A percentile compares a stretch with the other conserved stretches of the same genome.
These are phyloP conservation scores for Sphaerophoria taeniata DNA, from an alignment of 2,888 invertebrate genomes.

Conservation along the genomic window DNA sequence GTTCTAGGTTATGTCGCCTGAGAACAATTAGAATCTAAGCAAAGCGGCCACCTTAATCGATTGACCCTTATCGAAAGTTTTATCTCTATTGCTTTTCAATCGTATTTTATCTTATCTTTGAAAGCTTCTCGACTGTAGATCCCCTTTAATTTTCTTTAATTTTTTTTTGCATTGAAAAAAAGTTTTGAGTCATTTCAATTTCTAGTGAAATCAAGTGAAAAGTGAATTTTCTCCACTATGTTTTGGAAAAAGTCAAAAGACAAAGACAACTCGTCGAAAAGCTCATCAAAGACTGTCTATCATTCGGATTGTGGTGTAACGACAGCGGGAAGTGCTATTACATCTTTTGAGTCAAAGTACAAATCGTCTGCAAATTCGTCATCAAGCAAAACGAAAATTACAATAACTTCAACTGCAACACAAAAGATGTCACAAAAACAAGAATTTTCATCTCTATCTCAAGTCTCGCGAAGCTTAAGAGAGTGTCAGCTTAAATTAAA, in stretches of 20 bases:
- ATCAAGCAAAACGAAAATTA: constrained; percentile 52
- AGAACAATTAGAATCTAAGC: neutral
- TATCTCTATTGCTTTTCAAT: neutral
- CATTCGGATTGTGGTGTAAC: constrained; percentile 26
- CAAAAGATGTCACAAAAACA: constrained; percentile 24
- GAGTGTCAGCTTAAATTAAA: neutral
- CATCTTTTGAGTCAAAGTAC: constrained; percentile 43
- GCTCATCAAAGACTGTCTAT: constrained; percentile 24
- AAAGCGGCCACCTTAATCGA: constrained; percentile 4
- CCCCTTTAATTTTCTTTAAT: neutral
- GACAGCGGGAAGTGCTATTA: constrained; percentile 21
- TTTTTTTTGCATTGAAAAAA: neutral
- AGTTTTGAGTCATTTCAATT: neutral
- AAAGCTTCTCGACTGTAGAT: neutral
- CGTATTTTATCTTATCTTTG: constrained; percentile 44
- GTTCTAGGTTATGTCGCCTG: neutral
- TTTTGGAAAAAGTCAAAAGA: constrained; percentile 59
- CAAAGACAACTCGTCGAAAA: constrained; percentile 48
- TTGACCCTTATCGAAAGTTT: neutral
- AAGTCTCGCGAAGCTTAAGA: constrained; percentile 13
- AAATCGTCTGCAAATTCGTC: constrained; percentile 52
- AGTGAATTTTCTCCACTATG: constrained; percentile 34
- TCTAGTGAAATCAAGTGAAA: constrained; percentile 18
- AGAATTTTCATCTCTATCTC: constrained; percentile 3
- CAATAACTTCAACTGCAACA: constrained; percentile 32